Conservation (phyloP, 2,797 vertebrate species). For the Monodelphis domestica region DNA sequence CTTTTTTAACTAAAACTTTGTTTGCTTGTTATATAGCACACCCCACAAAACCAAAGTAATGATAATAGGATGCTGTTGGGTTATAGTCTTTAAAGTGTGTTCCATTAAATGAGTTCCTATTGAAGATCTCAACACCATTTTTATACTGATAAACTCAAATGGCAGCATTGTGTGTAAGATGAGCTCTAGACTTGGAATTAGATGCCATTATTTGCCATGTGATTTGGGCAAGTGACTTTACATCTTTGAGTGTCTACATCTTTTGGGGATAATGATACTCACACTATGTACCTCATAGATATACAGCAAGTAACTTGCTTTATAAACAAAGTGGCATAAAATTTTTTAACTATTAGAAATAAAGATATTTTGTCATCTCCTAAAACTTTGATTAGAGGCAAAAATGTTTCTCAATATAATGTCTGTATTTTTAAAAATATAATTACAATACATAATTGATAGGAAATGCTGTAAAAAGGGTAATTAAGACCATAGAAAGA, state of each 20-base stretch:
- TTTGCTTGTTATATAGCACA: background rate
- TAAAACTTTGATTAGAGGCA: too few relatives aligned
- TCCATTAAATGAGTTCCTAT: slow-evolving; percentile 46
- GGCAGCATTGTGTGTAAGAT: background rate
- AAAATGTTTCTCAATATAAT: too few relatives aligned
- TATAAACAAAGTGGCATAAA: background rate
- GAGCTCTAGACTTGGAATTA: background rate
- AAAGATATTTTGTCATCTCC: background rate
- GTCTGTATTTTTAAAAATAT: background rate
- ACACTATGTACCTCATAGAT: background rate
- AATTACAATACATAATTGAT: background rate
- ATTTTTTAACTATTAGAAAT: background rate
- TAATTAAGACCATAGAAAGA: background rate
- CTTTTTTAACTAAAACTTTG: background rate
- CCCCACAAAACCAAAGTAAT: rapidly evolving
- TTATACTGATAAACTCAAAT: background rate
- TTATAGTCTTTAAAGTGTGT: slow-evolving; percentile 28
- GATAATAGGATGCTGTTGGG: slow-evolving; percentile 28
- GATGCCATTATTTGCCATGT: background rate
- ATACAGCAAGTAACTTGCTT: background rate
- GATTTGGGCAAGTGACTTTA: background rate
- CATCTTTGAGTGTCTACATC: background rate
- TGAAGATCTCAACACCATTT: slow-evolving; percentile 13
- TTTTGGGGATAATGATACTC: background rate
- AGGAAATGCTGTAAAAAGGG: background rate